A percentile compares a stretch with the other conserved stretches of the same genome.
Conservation (phyloP, 2,113 vertebrate genomes). For the Struthidea cinerea region DNA sequence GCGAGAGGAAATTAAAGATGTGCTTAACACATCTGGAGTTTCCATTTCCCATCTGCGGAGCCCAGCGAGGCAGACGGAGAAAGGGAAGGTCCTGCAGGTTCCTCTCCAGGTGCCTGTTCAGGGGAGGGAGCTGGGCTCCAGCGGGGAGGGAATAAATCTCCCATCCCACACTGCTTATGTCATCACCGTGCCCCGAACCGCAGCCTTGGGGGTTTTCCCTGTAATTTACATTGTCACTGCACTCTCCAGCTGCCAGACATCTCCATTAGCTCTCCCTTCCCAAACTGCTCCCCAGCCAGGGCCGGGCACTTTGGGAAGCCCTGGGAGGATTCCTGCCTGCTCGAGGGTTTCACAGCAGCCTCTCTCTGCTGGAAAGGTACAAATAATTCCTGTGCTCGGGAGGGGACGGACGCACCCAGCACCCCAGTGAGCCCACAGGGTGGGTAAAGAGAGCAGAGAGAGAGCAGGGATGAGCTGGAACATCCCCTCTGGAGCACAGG, state of each 20-base stretch:
- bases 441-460: background rate
- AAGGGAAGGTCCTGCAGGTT: background rate
- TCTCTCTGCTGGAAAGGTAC: background rate
- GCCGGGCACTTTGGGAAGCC: background rate
- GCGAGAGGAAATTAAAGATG: background rate
- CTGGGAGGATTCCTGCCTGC: background rate
- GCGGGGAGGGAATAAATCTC: background rate
- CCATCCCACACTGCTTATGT: background rate
- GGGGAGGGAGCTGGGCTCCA: background rate
- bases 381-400: background rate
- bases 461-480: background rate
- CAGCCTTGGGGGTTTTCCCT: background rate
- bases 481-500: background rate
- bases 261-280: background rate
- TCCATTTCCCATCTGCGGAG: background rate
- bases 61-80: background rate
- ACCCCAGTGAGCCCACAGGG: background rate
- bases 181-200: background rate
- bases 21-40: background rate
- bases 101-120: background rate
- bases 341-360: background rate
- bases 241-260: background rate
- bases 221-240: background rate
- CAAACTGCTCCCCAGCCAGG: background rate
- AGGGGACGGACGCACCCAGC: accelerated